phyloP scores from a whole-genome alignment of 2,113 vertebrate genomes.

The Urocitellus parryii region DNA sequence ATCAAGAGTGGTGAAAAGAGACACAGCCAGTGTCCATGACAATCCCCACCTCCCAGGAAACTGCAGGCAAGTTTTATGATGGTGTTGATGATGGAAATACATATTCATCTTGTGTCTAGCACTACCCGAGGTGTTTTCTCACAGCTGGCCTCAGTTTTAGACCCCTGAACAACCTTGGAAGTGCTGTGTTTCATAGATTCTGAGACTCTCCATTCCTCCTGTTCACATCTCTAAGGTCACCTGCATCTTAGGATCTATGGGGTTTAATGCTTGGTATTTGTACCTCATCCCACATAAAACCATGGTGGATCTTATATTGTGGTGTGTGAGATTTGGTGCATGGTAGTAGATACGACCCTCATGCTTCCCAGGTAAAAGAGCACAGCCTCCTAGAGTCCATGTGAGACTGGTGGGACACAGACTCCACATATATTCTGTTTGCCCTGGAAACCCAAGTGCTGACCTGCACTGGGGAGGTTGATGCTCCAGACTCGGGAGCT shows the following conservation, averaged over 20 bases:
- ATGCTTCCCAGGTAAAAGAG: conserved; percentile 1
- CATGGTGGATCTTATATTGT: not conserved
- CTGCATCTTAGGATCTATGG: not conserved
- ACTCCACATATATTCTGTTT: not conserved
- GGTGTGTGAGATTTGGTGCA: not conserved
- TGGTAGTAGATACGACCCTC: not conserved
- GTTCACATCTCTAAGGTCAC: not conserved
- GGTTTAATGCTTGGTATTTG: not conserved
- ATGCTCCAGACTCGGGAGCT: not conserved
- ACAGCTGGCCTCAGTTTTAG: not conserved
- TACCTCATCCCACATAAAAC: not conserved
- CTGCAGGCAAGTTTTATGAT: not conserved
- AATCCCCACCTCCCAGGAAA: not conserved
- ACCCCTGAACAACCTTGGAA: not conserved
- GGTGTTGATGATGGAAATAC: not conserved
- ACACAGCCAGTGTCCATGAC: not conserved
- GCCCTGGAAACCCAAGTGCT: not conserved
- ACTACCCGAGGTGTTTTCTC: not conserved
- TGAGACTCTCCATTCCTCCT: not conserved
- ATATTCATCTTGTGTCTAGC: not conserved
- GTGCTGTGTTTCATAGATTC: not conserved
- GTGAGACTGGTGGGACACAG: not conserved
- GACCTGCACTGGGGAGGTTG: not conserved
- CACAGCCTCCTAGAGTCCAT: not conserved
- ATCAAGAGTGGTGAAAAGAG: not conserved